Base-by-base conservation (phyloP, 2,888 invertebrate species). In the Agelastica alni region DNA sequence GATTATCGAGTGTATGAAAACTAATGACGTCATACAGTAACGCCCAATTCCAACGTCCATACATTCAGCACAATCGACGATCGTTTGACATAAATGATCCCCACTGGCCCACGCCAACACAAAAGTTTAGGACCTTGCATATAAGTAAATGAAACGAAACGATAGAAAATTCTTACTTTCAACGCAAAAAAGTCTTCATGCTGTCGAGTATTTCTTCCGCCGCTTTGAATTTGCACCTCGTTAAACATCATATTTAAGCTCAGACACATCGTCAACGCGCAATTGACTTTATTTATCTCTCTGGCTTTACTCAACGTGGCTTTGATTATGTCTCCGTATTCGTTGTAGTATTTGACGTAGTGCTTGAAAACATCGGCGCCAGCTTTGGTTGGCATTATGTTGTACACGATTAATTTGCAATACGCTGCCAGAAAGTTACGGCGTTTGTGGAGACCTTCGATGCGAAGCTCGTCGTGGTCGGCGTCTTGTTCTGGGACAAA, bases 261-360 rank as follows among this genome's bases (percentile, higher is more conserved):
- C 49, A 93, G 81, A 62, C 93, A 88, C 86, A 99, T 91, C 2
- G 96, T 96, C 62, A 95, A 84, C 4, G 98, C 95, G 77, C 96
- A 97, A 75, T 90, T 91, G 31, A 95, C 89, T 79, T 96, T 97
- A 80, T 96, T 96, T 67, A 97, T 95, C 80, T 99, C 99, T 63
- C 98, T 84, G 7, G 96, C 94, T 79, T 98, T 98, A 67, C 93
- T 92, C 67, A 99, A 80, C 6, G 98, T 96, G 26, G 94, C 91
- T 80, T 99, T 99, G 64, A 99, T 90, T 45, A 98, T 97, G 78
- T 98, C 98, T 43, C 98, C 97, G 78, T 96, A 98, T 78, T 98
- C 96, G 75, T 96, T 95, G 79, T 96, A 96, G 76, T 93, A 96
- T 87, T 93, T 95, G 56, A 96, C 94, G 77, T 99, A 99, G 76